Evolutionary conservation across 1,140 invertebrate species (phyloP).

Genomic region (Trypoxylus dichotomus): DNA sequence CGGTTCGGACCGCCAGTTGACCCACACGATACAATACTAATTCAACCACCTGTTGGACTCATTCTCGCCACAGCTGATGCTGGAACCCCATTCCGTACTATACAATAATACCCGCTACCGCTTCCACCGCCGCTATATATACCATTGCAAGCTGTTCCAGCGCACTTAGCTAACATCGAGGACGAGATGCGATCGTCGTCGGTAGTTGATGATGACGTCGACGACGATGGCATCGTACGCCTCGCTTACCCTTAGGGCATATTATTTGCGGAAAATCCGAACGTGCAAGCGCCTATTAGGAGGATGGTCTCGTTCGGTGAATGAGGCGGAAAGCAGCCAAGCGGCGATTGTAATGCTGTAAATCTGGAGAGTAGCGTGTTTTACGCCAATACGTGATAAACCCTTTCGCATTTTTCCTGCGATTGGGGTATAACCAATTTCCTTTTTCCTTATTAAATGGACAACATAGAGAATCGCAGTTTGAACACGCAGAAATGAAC

Average conservation of each 20-base stretch:
- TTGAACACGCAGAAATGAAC: too few relatives aligned
- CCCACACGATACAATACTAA: constrained; percentile 42
- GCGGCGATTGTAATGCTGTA: too few relatives aligned
- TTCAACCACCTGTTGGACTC: constrained; percentile 41
- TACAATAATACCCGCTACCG: constrained; percentile 19
- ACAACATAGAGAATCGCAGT: too few relatives aligned
- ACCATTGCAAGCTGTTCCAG: not conserved
- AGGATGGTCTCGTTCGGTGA: not conserved
- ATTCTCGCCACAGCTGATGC: constrained; percentile 32
- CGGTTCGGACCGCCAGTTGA: constrained; percentile 31
- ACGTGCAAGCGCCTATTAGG: not conserved
- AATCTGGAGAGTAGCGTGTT: too few relatives aligned
- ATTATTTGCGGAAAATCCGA: constrained; percentile 6
- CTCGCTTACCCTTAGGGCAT: not conserved
- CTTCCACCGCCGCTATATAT: not conserved
- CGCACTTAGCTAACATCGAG: not conserved
- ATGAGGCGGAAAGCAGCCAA: too few relatives aligned
- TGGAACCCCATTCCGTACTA: not conserved
- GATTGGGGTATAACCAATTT: too few relatives aligned
- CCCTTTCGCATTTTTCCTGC: too few relatives aligned
- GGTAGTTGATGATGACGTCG: not conserved
- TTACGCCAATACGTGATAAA: too few relatives aligned
- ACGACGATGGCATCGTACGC: not conserved
- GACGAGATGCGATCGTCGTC: not conserved
- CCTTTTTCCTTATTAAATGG: too few relatives aligned